Evolutionary conservation across 2,797 vertebrate species (phyloP).

Genomic region (Mionectes olivaceus): DNA sequence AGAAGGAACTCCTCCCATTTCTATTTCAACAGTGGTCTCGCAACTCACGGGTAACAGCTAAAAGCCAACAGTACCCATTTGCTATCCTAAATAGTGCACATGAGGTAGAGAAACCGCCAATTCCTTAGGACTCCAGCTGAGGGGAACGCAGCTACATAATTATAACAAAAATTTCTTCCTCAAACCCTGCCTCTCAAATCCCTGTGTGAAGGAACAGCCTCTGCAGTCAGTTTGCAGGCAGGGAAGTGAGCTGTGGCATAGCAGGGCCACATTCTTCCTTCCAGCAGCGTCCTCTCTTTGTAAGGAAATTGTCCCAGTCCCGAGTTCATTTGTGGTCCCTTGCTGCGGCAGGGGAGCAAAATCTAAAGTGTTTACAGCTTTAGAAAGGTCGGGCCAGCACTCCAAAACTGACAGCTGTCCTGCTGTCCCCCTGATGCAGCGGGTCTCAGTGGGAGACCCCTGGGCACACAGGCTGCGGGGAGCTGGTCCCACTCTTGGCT

Average conservation of each 20-base stretch:
- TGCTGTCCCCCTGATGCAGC: accelerated
- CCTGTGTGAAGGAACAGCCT: neutral
- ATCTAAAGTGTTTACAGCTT: neutral
- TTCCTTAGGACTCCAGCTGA: neutral
- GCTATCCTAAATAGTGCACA: neutral
- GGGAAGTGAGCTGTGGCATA: accelerated
- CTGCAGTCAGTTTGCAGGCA: accelerated
- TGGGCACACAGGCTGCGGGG: accelerated
- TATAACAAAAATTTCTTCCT: conserved; percentile 1
- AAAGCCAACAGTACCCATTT: neutral
- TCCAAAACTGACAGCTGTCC: neutral
- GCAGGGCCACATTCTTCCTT: neutral
- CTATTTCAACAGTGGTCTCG: conserved; percentile 38
- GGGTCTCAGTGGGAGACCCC: neutral
- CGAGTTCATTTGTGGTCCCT: accelerated
- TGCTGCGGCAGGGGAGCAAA: neutral
- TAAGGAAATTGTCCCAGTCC: neutral
- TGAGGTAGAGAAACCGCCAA: neutral
- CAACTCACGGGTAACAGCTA: neutral
- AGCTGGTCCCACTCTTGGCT: accelerated
- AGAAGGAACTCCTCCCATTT: conserved; percentile 54
- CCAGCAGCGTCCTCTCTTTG: neutral
- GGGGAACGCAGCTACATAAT: neutral
- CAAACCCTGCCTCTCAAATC: neutral
- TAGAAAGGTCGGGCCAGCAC: neutral